Conservation (phyloP, 2,888 invertebrate species). For the Notodonta dromedarius region DNA sequence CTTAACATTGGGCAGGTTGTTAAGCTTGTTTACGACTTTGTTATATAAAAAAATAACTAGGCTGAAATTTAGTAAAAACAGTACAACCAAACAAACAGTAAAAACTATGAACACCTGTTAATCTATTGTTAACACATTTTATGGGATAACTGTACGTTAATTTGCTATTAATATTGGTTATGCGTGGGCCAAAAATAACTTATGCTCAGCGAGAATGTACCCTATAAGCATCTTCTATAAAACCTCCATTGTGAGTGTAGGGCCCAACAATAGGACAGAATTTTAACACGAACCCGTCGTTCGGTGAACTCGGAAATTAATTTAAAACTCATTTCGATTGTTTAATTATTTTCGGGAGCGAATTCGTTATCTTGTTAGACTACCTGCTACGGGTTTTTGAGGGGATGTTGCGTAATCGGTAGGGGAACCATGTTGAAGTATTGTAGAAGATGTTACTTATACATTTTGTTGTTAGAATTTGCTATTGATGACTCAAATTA, state of each 20-base stretch:
- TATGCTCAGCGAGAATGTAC: background rate
- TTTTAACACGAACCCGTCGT: constrained; percentile 29
- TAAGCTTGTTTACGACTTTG: too few species aligned
- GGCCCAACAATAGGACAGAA: constrained; percentile 19
- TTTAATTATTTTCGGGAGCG: constrained; percentile 40
- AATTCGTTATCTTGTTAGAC: constrained; percentile 30
- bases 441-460: background rate
- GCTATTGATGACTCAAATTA: too few species aligned
- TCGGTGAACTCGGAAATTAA: constrained; percentile 46
- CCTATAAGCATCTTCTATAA: background rate
- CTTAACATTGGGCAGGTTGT: too few species aligned
- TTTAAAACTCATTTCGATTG: constrained; percentile 49
- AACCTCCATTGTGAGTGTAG: constrained; percentile 10
- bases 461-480: too few species aligned
- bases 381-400: constrained; percentile 30
- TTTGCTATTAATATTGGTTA: too few species aligned
- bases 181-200: too few species aligned
- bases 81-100: too few species aligned
- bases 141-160: too few species aligned
- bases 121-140: too few species aligned
- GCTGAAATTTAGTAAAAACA: too few species aligned
- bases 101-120: too few species aligned
- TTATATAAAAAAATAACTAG: too few species aligned
- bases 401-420: constrained; percentile 18
- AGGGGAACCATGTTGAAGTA: background rate